Evolutionary conservation across 1,140 invertebrate genomes (phyloP), one percentile per base, ranked within the genome.

Genomic region (Cotesia glomerata): DNA sequence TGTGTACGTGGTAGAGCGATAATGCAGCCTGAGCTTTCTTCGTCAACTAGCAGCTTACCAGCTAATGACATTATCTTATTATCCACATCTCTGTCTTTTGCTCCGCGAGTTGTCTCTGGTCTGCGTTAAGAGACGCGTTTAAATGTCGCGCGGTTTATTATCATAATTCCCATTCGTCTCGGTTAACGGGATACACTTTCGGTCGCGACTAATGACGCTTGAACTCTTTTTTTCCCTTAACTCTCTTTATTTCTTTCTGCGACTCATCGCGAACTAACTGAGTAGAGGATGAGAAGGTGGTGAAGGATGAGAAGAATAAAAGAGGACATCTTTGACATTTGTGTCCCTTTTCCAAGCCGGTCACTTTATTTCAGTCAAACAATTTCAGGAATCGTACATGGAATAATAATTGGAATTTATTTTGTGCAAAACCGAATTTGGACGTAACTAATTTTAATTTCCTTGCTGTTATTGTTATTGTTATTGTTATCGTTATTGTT

Each of bases 181-280:
- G 16, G 61, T 35, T 51, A 71, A 64, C 58, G 26, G 32, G 26
- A 71, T 68, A 69, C 65, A 69, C 18, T 63, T 73, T 73, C 69
- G 58, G 71, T 69, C 45, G 68, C 66, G 18, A 69, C 71, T 73
- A 73, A 73, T 72, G 71, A 68, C 64, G 54, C 62, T 26, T 39
- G 62, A 45, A 45, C 39, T 45, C 39, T 45, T 45, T 45, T 8
- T 45, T 45, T 45, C 39, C 26, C 26, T 26, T 3, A 26, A 45
- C 11, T 45, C 39, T 45, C 39, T 45, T 11, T 45, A 9, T 45
- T n/a, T 34, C 14, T 61, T 18, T 13, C 5, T 61, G 9, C 11
- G 9, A 32, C 11, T 61, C 14, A 26, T 9, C 11, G 39, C 11
- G 8, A 11, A 7, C 36, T 7, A 5, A 45, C 39, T 45, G 39